A percentile compares a stretch with the other conserved stretches of the same genome.
phyloP scores from a whole-genome alignment of 2,113 vertebrate genomes.

The Noctilio leporinus region DNA sequence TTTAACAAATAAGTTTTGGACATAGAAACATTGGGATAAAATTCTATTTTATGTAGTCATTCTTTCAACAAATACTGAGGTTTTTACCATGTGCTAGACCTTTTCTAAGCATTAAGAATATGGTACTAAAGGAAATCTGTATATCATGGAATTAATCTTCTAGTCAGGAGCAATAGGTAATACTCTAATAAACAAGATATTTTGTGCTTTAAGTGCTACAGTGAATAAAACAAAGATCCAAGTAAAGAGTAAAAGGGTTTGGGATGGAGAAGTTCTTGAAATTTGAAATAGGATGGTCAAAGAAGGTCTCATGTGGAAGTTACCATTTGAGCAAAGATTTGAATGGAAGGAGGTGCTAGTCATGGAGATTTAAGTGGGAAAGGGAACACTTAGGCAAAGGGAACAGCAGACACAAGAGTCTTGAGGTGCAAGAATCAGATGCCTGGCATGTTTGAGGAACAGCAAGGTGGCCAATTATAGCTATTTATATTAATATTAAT shows the following conservation, averaged over 20 bases:
- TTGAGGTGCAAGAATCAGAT: neutral
- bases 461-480: neutral
- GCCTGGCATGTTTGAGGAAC: neutral
- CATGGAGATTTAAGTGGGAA: neutral
- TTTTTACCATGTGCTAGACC: neutral
- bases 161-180: neutral
- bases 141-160: neutral
- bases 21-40: neutral
- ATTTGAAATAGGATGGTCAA: neutral
- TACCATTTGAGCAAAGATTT: neutral
- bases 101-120: neutral
- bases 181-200: neutral
- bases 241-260: neutral
- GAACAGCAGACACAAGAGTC: neutral
- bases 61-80: neutral
- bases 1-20: slow-evolving; percentile 14
- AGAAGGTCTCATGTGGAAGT: neutral
- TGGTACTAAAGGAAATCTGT: neutral
- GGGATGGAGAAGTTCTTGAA: neutral
- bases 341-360: neutral
- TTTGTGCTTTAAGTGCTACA: neutral
- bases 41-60: neutral
- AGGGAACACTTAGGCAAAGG: neutral
- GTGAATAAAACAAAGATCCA: neutral
- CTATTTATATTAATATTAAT: neutral